Conservation (phyloP, 2,113 vertebrate genomes). For the Ochotona curzoniae region DNA sequence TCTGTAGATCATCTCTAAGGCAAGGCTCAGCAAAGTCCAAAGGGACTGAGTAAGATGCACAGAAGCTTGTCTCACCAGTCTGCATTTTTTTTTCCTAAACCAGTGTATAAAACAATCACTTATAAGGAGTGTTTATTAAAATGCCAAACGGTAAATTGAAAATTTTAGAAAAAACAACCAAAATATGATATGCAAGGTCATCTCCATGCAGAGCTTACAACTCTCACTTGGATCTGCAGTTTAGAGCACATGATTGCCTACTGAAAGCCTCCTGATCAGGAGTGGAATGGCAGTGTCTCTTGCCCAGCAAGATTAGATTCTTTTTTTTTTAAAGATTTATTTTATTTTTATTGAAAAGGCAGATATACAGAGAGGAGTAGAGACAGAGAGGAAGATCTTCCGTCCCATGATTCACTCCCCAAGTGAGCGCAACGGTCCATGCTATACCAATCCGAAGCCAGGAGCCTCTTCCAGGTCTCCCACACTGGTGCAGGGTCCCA, state of each 20-base stretch:
- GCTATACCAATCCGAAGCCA: too few species aligned
- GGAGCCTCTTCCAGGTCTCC: too few species aligned
- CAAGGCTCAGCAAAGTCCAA: background rate
- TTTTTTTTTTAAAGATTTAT: too few species aligned
- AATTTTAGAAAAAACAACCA: background rate
- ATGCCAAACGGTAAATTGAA: background rate
- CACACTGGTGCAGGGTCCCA: too few species aligned
- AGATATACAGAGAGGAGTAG: too few species aligned
- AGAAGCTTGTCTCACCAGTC: background rate
- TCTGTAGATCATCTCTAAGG: background rate
- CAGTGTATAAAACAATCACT: background rate
- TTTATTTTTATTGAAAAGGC: too few species aligned
- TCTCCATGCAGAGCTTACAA: background rate
- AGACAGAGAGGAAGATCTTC: too few species aligned
- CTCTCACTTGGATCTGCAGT: background rate
- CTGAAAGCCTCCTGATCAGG: background rate
- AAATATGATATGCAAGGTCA: background rate
- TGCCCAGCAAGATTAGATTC: too few species aligned
- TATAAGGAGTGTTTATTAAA: background rate
- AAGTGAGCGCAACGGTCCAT: too few species aligned
- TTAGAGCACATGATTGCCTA: background rate
- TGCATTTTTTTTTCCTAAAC: background rate
- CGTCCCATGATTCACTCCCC: too few species aligned
- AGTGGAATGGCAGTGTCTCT: background rate
- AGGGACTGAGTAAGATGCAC: background rate